Percentiles rank a stretch among this genome's conserved stretches.
phyloP scores from a whole-genome alignment of 1,140 invertebrate species.

The Hylyphantes graminicola region DNA sequence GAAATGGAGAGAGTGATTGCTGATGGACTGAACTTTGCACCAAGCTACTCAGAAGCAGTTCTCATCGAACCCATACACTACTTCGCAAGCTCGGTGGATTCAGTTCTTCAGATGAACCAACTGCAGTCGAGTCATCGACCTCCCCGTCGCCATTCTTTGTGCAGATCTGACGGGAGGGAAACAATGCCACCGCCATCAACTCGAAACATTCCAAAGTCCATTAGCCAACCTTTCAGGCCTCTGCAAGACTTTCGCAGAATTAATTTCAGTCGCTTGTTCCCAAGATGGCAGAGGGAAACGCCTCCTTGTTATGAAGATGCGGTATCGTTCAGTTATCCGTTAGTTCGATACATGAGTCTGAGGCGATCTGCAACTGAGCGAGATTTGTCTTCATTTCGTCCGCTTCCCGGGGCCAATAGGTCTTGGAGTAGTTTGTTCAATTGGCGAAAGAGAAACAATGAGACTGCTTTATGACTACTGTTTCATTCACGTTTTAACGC shows the following conservation, averaged over 20 bases:
- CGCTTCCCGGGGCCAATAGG: not conserved
- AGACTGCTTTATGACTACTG: conserved; percentile 26
- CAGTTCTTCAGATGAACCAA: not conserved
- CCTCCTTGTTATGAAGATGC: conserved; percentile 46
- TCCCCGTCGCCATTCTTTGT: not conserved
- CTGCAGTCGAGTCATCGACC: not conserved
- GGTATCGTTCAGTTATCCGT: conserved; percentile 32
- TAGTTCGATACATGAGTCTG: conserved; percentile 28
- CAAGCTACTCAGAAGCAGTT: conserved; percentile 78
- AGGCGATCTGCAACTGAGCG: conserved; percentile 35
- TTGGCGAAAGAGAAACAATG: conserved; percentile 29
- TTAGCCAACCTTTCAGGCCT: conserved; percentile 34
- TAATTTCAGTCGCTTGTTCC: not conserved
- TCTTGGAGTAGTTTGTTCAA: conserved; percentile 32
- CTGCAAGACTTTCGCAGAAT: not conserved
- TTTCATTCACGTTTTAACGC: not conserved
- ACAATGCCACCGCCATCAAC: not conserved
- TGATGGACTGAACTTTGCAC: conserved; percentile 75
- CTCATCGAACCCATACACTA: conserved; percentile 64
- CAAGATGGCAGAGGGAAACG: conserved; percentile 10
- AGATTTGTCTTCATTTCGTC: conserved; percentile 22
- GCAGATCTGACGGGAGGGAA: not conserved
- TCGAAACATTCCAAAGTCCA: conserved; percentile 24
- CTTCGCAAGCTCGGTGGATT: conserved; percentile 20
- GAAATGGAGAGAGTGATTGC: conserved; percentile 75